Percentiles rank a stretch among this genome's conserved stretches.
These are phyloP conservation scores for Epiblema foenella DNA, from an alignment of 2,888 invertebrate genomes.

Conservation along the genomic window DNA sequence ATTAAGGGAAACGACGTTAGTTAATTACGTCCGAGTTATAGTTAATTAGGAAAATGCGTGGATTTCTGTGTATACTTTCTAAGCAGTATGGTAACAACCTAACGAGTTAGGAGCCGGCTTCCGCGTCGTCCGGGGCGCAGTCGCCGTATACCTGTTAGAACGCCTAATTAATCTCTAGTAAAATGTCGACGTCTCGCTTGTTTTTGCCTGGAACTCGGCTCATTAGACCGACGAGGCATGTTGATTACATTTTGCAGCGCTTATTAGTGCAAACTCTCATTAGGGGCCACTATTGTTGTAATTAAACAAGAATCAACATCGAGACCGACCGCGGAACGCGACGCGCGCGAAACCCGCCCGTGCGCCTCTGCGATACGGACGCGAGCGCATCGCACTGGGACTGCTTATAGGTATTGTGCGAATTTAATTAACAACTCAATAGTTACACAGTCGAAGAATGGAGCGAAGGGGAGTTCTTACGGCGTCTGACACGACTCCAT, in stretches of 20 bases:
- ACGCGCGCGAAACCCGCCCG: constrained; percentile 61
- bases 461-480: constrained; percentile 75
- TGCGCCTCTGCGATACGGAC: constrained; percentile 59
- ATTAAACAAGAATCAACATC: constrained; percentile 81
- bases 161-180: constrained; percentile 82
- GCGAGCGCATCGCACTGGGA: constrained; percentile 46
- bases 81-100: constrained; percentile 66
- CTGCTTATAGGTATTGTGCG: constrained; percentile 67
- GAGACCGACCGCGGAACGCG: constrained; percentile 60
- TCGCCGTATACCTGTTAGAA: constrained; percentile 68
- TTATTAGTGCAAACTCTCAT: constrained; percentile 85
- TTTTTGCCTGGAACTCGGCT: constrained; percentile 83
- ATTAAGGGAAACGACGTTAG: constrained; percentile 38
- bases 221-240: constrained; percentile 83
- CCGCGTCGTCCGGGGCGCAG: constrained; percentile 62
- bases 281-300: constrained; percentile 84
- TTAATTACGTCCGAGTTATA: constrained; percentile 34
- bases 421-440: constrained; percentile 84
- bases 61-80: constrained; percentile 58
- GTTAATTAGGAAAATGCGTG: constrained; percentile 37
- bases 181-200: constrained; percentile 77
- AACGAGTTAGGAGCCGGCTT: constrained; percentile 66
- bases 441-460: constrained; percentile 62
- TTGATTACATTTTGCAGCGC: constrained; percentile 84
- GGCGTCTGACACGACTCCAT: constrained; percentile 79